phyloP scores from a whole-genome alignment of 1,140 invertebrate species.

The Rhagoletis pomonella region DNA sequence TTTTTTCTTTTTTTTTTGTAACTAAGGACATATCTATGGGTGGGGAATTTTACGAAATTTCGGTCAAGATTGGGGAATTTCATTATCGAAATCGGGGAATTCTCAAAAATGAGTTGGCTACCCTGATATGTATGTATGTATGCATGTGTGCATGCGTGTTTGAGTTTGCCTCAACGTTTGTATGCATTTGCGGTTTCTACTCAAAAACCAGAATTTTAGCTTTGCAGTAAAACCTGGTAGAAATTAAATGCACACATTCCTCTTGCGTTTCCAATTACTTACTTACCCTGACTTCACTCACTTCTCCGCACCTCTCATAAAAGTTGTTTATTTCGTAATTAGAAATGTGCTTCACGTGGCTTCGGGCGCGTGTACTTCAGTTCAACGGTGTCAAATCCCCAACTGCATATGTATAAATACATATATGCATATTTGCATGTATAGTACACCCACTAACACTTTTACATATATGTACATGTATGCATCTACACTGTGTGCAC shows the following conservation, averaged over 20 bases:
- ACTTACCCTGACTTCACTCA: background rate
- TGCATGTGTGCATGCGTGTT: background rate
- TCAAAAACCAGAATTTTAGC: constrained; percentile 18
- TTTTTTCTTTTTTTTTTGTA: too few relatives aligned
- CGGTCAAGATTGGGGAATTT: too few relatives aligned
- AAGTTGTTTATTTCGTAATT: constrained; percentile 39
- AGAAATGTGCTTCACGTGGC: constrained; percentile 42
- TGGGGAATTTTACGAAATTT: too few relatives aligned
- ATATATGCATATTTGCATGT: background rate
- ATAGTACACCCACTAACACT: too few relatives aligned
- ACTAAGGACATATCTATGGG: too few relatives aligned
- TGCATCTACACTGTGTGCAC: background rate
- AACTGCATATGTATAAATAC: background rate
- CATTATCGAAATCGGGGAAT: too few relatives aligned
- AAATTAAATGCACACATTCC: background rate
- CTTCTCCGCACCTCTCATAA: background rate
- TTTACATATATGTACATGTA: background rate
- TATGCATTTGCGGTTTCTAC: background rate
- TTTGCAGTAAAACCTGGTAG: background rate
- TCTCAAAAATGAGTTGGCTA: too few relatives aligned
- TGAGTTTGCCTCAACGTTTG: background rate
- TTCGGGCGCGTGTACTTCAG: background rate
- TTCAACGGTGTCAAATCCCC: constrained; percentile 3
- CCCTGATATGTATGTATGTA: background rate
- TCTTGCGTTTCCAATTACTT: constrained; percentile 31